Percentiles rank a stretch among this genome's conserved stretches.
Conservation (phyloP, 2,113 vertebrate species). For the Sminthopsis crassicaudata region DNA sequence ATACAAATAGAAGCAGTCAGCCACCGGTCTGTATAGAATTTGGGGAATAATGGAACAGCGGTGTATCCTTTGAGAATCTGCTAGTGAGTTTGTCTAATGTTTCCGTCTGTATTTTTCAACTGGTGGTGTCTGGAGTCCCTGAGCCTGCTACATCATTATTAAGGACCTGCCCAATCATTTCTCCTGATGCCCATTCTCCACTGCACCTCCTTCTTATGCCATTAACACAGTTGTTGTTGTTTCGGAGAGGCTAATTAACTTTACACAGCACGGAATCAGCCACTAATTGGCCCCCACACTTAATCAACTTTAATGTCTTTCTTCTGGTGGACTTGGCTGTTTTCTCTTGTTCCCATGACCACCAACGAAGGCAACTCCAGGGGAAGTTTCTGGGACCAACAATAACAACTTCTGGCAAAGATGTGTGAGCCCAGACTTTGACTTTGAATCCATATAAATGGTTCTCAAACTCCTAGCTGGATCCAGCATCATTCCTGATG, state of each 20-base stretch:
- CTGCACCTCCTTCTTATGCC: constrained; percentile 70
- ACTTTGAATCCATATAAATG: background rate
- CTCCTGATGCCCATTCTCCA: constrained; percentile 64
- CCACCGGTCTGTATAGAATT: background rate
- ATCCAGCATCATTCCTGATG: background rate
- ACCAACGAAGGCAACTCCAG: constrained; percentile 41
- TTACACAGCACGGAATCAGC: constrained; percentile 75
- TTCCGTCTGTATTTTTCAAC: constrained; percentile 70
- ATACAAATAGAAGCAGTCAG: background rate
- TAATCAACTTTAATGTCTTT: constrained; percentile 77
- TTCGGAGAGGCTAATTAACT: constrained; percentile 79
- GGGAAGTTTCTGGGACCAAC: background rate
- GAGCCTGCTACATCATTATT: constrained; percentile 67
- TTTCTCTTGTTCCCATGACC: constrained; percentile 62
- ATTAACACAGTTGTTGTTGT: constrained; percentile 78
- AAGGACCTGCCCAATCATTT: constrained; percentile 57
- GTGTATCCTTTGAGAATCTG: constrained; percentile 15
- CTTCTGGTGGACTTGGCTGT: constrained; percentile 73
- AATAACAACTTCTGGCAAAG: background rate
- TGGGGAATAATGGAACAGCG: background rate
- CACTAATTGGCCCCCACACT: constrained; percentile 75
- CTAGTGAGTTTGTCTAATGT: constrained; percentile 43
- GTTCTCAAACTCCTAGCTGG: background rate
- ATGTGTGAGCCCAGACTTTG: background rate
- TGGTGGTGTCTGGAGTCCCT: constrained; percentile 53